Evolutionary conservation across 1,140 invertebrate genomes (phyloP).

Genomic region (Metaphire vulgaris): DNA sequence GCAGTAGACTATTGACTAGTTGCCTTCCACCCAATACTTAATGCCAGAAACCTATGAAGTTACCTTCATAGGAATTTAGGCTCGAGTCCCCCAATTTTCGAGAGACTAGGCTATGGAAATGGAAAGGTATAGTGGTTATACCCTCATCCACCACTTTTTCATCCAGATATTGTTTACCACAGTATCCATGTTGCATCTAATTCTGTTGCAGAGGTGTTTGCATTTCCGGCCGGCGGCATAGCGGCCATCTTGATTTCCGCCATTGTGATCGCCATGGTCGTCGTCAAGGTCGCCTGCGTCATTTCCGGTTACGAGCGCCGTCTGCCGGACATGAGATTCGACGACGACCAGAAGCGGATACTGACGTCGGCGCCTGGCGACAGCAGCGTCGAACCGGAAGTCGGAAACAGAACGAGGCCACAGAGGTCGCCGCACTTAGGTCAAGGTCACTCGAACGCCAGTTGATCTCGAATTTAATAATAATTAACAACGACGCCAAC

Average conservation of each 20-base stretch:
- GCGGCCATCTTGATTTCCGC: conserved; percentile 21
- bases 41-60: too few relatives aligned
- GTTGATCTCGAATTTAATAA: not conserved
- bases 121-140: too few relatives aligned
- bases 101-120: too few relatives aligned
- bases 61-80: too few relatives aligned
- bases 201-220: conserved; percentile 15
- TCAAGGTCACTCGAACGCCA: too few relatives aligned
- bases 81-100: too few relatives aligned
- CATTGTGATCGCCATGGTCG: conserved; percentile 23
- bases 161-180: not conserved
- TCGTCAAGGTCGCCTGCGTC: conserved; percentile 26
- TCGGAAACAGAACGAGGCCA: not conserved
- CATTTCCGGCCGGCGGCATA: conserved; percentile 25
- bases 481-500: not conserved
- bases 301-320: conserved; percentile 27
- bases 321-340: conserved; percentile 16
- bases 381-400: not conserved
- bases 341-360: conserved; percentile 16
- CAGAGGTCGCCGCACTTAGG: not conserved
- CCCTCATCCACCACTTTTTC: too few relatives aligned
- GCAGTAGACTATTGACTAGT: too few relatives aligned
- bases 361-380: not conserved
- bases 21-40: too few relatives aligned
- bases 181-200: not conserved